Conservation (phyloP, 2,888 invertebrate species). For the Lithophane ornitopus region DNA sequence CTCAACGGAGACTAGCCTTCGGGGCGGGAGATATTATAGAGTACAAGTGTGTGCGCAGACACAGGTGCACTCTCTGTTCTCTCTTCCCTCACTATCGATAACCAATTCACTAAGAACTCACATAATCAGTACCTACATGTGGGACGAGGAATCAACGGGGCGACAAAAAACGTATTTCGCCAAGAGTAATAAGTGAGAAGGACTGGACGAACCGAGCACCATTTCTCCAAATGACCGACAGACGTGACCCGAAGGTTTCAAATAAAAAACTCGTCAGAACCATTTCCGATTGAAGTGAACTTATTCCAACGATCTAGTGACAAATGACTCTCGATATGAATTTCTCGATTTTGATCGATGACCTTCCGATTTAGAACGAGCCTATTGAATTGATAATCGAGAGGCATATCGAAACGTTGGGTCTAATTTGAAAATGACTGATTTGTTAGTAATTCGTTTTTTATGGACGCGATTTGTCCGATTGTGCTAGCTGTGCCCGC, state of each 20-base stretch:
- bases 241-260: slow-evolving; percentile 54
- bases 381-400: slow-evolving; percentile 51
- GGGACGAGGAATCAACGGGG: not conserved
- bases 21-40: no score
- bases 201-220: not conserved
- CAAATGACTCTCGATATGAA: slow-evolving; percentile 72
- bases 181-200: slow-evolving; percentile 17
- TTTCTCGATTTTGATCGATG: slow-evolving; percentile 62
- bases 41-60: no score
- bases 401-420: slow-evolving; percentile 2
- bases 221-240: slow-evolving; percentile 59
- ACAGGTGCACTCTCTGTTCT: no score
- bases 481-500: not conserved
- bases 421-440: slow-evolving; percentile 37
- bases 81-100: no score
- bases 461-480: not conserved
- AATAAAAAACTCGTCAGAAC: slow-evolving; percentile 71
- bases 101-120: no score
- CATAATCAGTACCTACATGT: not conserved
- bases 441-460: slow-evolving; percentile 31
- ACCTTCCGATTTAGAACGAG: slow-evolving; percentile 48
- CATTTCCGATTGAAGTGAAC: slow-evolving; percentile 68
- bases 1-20: no score
- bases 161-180: slow-evolving; percentile 26
- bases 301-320: slow-evolving; percentile 68